Base-by-base conservation (phyloP, 2,113 vertebrate species). In the Hemichromis elongatus region DNA sequence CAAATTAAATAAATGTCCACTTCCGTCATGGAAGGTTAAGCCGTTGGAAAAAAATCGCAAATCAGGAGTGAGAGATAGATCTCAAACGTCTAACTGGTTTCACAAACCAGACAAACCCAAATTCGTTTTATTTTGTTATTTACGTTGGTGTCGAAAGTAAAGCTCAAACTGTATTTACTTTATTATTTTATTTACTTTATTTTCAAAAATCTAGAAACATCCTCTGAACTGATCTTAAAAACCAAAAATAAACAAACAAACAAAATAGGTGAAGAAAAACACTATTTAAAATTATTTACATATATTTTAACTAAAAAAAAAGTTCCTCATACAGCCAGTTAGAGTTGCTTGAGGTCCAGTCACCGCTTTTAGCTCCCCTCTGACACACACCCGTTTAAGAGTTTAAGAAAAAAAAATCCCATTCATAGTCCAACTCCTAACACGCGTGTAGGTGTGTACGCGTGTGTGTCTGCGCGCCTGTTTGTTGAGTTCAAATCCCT, bases 401-500 rank as follows among this genome's bases (percentile, higher is more conserved):
- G 4, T n/a, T n/a, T n/a, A 28, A 28, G 28, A 26, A 2, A 3
- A 56, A 56, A 30, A 21, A 18, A 19, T 2, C 28, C 28, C 3
- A 11, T 10, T 33, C 30, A 10, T 61, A 6, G 28, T 35, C 42
- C 42, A 73, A 47, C 24, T 52, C 9, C 50, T 18, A 47, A 45
- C 40, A 73, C 14, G 2, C 9, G 9, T 73, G 3, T 18, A 18
- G 9, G 66, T 24, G 66, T 70, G 33, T 84, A 37, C 88, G 42
- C 10, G 9, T 45, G 37, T 50, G 75, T 14, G 52, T 55, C 7
- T 40, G 19, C 40, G 10, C 33, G 10, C 40, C 28, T 11, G 52
- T 40, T 33, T 10, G 55, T 30, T 77, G 7, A 52, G 68, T 75
- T 85, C 18, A 75, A 59, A 91, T 88, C 78, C 77, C 90, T 80